Evolutionary conservation across 1,140 invertebrate genomes (phyloP), one percentile per base, ranked within the genome.

Genomic region (Leptoteleia sp.): DNA sequence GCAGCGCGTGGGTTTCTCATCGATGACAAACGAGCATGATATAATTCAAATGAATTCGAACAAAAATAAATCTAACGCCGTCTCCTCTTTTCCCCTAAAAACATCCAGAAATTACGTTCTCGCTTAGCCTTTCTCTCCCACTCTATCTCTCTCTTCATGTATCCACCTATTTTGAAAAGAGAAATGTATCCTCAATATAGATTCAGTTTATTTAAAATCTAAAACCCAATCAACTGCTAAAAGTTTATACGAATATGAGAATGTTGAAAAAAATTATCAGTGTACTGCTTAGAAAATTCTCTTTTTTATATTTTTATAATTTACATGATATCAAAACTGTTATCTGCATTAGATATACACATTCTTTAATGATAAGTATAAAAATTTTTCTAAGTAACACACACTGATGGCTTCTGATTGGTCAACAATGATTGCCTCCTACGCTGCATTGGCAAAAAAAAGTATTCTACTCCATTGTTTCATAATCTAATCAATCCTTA

Each of bases 1-100:
- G 76, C 82, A 87, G 83, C 84, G 81, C 81, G 83, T 84, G 79
- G 83, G 85, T 38, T 64, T 47, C n/a, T 61, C 42, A 65, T 52
- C 7, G 22, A 42, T 68, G 33, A 50, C 48, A 27, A 67, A 42
- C 1, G 15, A 31, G n/a, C 5, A 16, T n/a, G 16, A 31, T 57
- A 9, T 9, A 12, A 38, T 33, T 19, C 19, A 9, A 48, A 22
- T 42, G 16, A 42, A 22, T 22, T 1, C 6, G 31, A 43, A 52
- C 12, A 37, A 71, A 55, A 57, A 38, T 22, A 61, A 52, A 72
- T 62, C 6, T 62, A 48, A 54, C 29, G 38, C 8, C 3, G n/a
- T 13, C 13, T 43, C 29, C 40, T 67, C 47, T 54, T 55, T 27
- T 52, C 17, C 13, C 6, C 38, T 13, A 52, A 40, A 68, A 68